Base-by-base conservation (phyloP, 2,113 vertebrate species). In the Eurystomus gularis region DNA sequence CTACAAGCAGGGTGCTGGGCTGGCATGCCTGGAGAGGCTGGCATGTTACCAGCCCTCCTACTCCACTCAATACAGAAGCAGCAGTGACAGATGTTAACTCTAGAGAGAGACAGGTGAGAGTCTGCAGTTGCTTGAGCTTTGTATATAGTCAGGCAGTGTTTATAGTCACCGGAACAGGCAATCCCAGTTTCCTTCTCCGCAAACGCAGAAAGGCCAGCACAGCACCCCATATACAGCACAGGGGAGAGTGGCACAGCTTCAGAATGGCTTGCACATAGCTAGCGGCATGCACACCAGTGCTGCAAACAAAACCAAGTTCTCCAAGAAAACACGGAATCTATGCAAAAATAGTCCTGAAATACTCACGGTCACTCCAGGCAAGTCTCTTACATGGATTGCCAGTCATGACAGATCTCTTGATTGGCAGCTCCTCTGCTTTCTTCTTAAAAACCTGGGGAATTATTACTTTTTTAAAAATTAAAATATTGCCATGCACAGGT, bases 321-420 rank as follows among this genome's bases (percentile, higher is more conserved):
- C 40, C 31, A 54, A 51, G 24, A 61, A 82, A 94, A 55, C 11
- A 61, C 0, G 8, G 42, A 51, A 72, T 49, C 85, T 48, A 55
- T 66, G 26, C 83, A 94, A 91, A 94, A 89, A 68, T 7, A 77
- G 64, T 61, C 42, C 66, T 94, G n/a, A 77, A 81, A 96, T 89
- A 97, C 82, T 95, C 70, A 96, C 95, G 82, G 94, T 96, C 88
- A 76, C 40, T 93, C 85, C 93, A 96, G 28, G 48, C 42, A 93
- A 68, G 65, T 58, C 57, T 94, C 90, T 82, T 60, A 55, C 13
- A 46, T 4, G 60, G 68, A 28, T 39, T 86, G 46, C 72, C 71
- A 86, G 26, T 93, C 95, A 96, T 91, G 78, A n/a, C 0, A 65
- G 64, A 76, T 46, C 70, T 71, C 26, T 60, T 68, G 17, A 72